These are phyloP conservation scores for Polydrusus pterygomalis DNA, from an alignment of 2,888 invertebrate species.

Conservation along the genomic window DNA sequence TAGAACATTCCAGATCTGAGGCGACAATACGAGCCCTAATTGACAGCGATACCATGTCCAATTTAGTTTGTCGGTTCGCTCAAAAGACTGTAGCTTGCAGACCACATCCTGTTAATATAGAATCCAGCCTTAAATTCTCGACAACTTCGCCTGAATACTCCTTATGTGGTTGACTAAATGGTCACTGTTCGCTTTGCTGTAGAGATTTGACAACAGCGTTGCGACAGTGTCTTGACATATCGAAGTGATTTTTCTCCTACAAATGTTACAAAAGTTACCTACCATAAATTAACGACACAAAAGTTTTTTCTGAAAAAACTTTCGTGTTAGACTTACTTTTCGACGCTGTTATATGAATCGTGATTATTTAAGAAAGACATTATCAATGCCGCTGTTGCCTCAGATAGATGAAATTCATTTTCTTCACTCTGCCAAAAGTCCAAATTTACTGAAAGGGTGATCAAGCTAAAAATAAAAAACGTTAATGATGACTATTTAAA, in stretches of 20 bases:
- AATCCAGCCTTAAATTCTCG: constrained; percentile 77
- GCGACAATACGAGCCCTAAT: no score
- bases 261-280: constrained; percentile 62
- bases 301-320: not conserved
- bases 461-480: constrained; percentile 74
- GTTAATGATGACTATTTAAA: no score
- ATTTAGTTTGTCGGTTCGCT: no score
- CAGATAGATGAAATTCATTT: constrained; percentile 89
- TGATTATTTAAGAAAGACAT: constrained; percentile 80
- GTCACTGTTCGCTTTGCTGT: constrained; percentile 82
- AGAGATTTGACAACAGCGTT: constrained; percentile 83
- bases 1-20: no score
- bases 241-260: constrained; percentile 80
- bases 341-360: constrained; percentile 74
- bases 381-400: constrained; percentile 84
- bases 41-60: no score
- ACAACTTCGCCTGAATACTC: constrained; percentile 76
- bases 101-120: not conserved
- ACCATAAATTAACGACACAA: not conserved
- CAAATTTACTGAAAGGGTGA: constrained; percentile 82
- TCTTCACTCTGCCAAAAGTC: constrained; percentile 90
- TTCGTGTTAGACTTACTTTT: constrained; percentile 68
- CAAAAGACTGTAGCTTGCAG: no score
- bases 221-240: constrained; percentile 85
- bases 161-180: constrained; percentile 77